Base-by-base conservation (phyloP, 2,888 invertebrate genomes). In the Morpho deidamia region DNA sequence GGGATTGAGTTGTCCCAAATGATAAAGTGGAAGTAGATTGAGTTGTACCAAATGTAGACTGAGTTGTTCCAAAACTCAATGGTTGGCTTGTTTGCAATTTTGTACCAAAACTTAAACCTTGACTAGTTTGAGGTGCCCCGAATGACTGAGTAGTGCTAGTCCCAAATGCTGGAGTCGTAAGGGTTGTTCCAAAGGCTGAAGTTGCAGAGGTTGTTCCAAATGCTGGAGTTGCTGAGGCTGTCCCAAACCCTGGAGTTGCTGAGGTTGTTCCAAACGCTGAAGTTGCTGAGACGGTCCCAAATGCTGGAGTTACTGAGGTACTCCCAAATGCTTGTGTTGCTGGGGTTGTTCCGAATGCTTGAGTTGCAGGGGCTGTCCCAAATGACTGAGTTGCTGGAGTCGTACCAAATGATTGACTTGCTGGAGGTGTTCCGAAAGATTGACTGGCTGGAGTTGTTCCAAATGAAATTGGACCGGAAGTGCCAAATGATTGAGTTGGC, bases 121-220 rank as follows among this genome's bases (percentile, higher is more conserved):
- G 51, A 38, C 54, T 53, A 0, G 63, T 55, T 7, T 65, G 47
- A n/a, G 59, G 57, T 14, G 67, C 44, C 7, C 60, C 62, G 47
- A 66, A 62, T 14, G 60, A 40, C 55, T 32, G 49, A 45, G 41
- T 32, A 11, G 32, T 11, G 44, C 57, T 7, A 1, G 60, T 55
- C 40, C 55, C 61, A 4, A 68, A 61, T 14, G 52, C 14, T 47
- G 44, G 58, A n/a, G 67, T 46, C 4, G 62, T 49, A 38, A 64
- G 39, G 4, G 60, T 55, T 11, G 63, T 60, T 3, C 63, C 60
- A 35, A 63, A 58, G 50, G 59, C 53, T 54, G 49, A 66, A 42
- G 33, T 45, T 11, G 51, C 34, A 45, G 45, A 11, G 7, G 40
- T 33, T 35, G 42, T 14, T 4, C 49, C 42, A n/a, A 41, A 49